Conservation (phyloP, 2,113 vertebrate species). For the Steatornis caripensis region DNA sequence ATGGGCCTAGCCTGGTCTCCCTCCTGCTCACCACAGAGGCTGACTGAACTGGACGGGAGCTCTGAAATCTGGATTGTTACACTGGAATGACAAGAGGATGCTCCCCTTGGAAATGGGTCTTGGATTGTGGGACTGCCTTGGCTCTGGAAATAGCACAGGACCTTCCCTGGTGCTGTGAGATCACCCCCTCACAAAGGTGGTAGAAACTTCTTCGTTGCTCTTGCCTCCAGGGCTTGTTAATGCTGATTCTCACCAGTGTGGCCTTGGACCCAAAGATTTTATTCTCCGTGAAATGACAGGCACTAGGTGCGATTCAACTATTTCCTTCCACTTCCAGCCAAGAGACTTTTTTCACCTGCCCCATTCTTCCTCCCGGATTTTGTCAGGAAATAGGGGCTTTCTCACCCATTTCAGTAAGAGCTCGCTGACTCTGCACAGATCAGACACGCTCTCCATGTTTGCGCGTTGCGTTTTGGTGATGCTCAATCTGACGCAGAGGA, state of each 20-base stretch:
- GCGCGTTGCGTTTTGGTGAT: background rate
- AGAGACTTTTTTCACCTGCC: background rate
- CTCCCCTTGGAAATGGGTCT: background rate
- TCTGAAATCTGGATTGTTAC: background rate
- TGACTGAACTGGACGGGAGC: background rate
- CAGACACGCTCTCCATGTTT: background rate
- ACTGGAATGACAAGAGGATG: background rate
- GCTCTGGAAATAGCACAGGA: background rate
- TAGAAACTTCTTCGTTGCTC: background rate
- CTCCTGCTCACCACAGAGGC: background rate
- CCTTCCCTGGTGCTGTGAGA: background rate
- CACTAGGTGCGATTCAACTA: background rate
- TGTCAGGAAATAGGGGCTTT: background rate
- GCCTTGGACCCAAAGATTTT: background rate
- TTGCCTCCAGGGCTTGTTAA: background rate
- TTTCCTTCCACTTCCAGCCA: background rate
- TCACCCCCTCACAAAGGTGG: background rate
- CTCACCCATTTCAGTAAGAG: accelerated
- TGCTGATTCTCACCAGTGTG: background rate
- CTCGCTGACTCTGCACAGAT: background rate
- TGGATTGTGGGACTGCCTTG: background rate
- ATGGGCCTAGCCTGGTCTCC: background rate
- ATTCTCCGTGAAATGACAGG: background rate
- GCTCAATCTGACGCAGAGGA: accelerated
- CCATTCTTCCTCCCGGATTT: background rate